phyloP scores from a whole-genome alignment of 1,140 invertebrate species.

The Drosophila kurseongensis region DNA sequence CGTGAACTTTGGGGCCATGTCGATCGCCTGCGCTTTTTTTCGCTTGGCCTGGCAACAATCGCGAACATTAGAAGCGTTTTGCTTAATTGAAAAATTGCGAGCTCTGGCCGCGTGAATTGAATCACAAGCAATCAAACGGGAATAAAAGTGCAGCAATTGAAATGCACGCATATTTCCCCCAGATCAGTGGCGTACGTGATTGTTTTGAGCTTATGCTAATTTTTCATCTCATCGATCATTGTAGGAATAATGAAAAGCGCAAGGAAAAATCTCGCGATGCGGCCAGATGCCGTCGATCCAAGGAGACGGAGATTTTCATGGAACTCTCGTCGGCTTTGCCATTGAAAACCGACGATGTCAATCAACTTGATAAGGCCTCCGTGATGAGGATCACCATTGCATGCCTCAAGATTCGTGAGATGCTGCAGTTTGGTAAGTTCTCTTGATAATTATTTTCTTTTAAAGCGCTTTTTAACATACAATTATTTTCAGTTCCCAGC shows the following conservation, averaged over 20 bases:
- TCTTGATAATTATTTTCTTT: neutral
- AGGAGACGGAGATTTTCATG: conserved; percentile 97
- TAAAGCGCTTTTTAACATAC: conserved; percentile 34
- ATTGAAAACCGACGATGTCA: conserved; percentile 90
- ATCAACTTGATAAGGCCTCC: conserved; percentile 97
- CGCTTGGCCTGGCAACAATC: conserved; percentile 30
- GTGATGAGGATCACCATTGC: conserved; percentile 97
- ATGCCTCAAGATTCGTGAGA: conserved; percentile 93
- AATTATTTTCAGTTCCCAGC: conserved; percentile 67
- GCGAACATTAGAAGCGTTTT: conserved; percentile 28
- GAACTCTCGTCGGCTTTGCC: conserved; percentile 94
- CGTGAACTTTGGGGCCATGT: conserved; percentile 63
- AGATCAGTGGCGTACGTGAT: conserved; percentile 63
- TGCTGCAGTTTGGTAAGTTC: conserved; percentile 91
- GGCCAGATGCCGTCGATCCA: conserved; percentile 94
- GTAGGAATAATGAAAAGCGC: conserved; percentile 97
- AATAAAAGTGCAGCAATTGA: conserved; percentile 66
- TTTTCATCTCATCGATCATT: conserved; percentile 59
- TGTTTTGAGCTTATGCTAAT: conserved; percentile 34
- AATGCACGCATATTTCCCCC: conserved; percentile 62
- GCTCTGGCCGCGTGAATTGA: conserved; percentile 63
- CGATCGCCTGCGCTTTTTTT: conserved; percentile 34
- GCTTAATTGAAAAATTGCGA: conserved; percentile 77
- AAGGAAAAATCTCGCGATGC: conserved; percentile 98
- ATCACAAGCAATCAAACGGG: conserved; percentile 73